Evolutionary conservation across 2,797 vertebrate genomes (phyloP), one percentile per base, ranked within the genome.

Genomic region (Numenius phaeopus): DNA sequence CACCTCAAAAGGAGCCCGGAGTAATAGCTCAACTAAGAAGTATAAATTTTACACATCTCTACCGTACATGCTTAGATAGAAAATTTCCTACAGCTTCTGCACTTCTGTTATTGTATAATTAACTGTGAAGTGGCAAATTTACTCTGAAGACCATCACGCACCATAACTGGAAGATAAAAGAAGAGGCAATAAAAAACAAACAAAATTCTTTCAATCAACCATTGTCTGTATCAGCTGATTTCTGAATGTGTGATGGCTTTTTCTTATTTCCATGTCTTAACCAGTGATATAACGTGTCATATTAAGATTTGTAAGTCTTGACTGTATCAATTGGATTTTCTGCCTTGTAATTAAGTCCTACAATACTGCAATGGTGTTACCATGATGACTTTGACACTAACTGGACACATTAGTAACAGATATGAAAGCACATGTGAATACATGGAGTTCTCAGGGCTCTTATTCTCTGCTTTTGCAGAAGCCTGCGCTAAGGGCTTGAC

Each of bases 261-360:
- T 71, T 52, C n/a, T 64, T 75, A 1, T 37, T 23, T 59, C 57
- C 8, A 2, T 39, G 23, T 76, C 23, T 79, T 39, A 47, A 78
- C 5, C 11, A 82, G 12, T 5, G 22, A 18, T 46, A 47, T 14
- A 57, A 71, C 1, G 0, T 16, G 19, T 47, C 13, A 11, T 2
- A 50, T 44, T 23, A 67, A 37, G 29, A 16, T 18, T 57, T 59
- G 11, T 14, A 66, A 23, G 1, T 18, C n/a, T 59, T 64, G 16
- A 29, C 30, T 29, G 5, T 8, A 59, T 55, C 37, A 80, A n/a
- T 27, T 21, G 30, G 55, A 70, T 88, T 81, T 86, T 88, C 24
- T 81, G 47, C 15, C 10, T 59, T 47, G 14, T 27, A 50, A 58
- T 50, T 30, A 73, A 27, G 39, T 22, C 49, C 61, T 75, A 32